These are phyloP conservation scores for Karalla daura DNA, from an alignment of 2,797 vertebrate genomes.

Conservation along the genomic window DNA sequence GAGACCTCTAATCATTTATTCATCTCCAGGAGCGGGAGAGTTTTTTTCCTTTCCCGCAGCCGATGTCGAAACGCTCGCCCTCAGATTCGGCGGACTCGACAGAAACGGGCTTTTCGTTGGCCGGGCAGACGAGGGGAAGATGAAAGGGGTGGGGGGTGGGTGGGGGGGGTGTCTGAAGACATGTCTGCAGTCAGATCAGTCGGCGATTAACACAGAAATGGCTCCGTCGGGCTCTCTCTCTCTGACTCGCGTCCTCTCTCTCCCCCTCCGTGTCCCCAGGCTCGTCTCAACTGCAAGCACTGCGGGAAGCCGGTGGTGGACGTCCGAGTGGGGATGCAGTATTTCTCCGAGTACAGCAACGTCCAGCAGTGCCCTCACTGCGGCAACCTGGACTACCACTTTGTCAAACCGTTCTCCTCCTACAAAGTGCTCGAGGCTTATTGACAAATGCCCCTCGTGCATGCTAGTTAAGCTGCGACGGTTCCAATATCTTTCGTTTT, in stretches of 20 bases:
- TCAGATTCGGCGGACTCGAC: too few species aligned
- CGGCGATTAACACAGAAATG: too few species aligned
- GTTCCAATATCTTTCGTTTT: conserved; percentile 63
- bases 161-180: too few species aligned
- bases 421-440: conserved; percentile 99
- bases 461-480: conserved; percentile 85
- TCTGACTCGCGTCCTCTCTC: neutral
- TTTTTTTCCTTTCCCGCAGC: too few species aligned
- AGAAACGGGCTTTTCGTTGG: too few species aligned
- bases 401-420: conserved; percentile 99
- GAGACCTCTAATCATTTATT: too few species aligned
- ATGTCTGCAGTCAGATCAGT: too few species aligned
- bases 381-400: conserved; percentile 99
- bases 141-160: too few species aligned
- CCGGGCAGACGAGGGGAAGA: too few species aligned
- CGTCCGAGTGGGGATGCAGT: conserved; percentile 98
- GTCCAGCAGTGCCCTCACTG: conserved; percentile 99
- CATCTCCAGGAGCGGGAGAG: too few species aligned
- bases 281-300: conserved; percentile 99
- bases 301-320: conserved; percentile 99
- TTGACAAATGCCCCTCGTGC: conserved; percentile 97
- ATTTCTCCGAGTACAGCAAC: conserved; percentile 99
- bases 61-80: too few species aligned
- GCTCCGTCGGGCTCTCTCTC: too few species aligned
- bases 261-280: conserved; percentile 79